These are phyloP conservation scores for Epirrhoe alternata DNA, from an alignment of 2,888 invertebrate species.

Conservation along the genomic window DNA sequence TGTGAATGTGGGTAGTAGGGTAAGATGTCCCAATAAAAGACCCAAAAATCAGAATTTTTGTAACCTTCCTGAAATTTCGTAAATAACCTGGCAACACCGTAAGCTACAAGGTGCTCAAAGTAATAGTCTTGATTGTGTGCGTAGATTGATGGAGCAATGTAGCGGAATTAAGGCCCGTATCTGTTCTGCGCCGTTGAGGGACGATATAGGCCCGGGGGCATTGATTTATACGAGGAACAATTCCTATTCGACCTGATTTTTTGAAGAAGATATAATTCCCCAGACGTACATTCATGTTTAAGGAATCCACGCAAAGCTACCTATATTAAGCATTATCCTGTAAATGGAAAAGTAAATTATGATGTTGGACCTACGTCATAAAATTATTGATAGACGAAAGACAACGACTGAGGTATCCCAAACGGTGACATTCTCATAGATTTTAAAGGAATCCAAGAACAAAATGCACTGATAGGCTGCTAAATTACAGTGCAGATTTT, in stretches of 20 bases:
- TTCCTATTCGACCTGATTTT: slow-evolving; percentile 22
- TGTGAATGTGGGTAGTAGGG: too few relatives aligned
- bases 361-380: too few relatives aligned
- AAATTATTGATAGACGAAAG: too few relatives aligned
- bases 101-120: slow-evolving; percentile 27
- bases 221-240: slow-evolving; percentile 32
- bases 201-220: slow-evolving; percentile 23
- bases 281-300: neutral
- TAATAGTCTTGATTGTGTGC: slow-evolving; percentile 35
- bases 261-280: slow-evolving; percentile 7
- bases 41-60: neutral
- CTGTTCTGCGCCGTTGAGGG: slow-evolving; percentile 22
- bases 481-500: too few relatives aligned
- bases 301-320: too few relatives aligned
- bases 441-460: too few relatives aligned
- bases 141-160: slow-evolving; percentile 37
- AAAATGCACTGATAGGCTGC: too few relatives aligned
- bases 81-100: neutral
- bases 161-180: slow-evolving; percentile 37
- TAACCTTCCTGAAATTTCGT: neutral
- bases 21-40: too few relatives aligned
- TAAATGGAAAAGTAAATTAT: too few relatives aligned
- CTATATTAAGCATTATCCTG: too few relatives aligned
- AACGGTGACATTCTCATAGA: too few relatives aligned
- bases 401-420: too few relatives aligned